Conservation (phyloP, 2,888 invertebrate species). For the Lacanobia wlatinum region DNA sequence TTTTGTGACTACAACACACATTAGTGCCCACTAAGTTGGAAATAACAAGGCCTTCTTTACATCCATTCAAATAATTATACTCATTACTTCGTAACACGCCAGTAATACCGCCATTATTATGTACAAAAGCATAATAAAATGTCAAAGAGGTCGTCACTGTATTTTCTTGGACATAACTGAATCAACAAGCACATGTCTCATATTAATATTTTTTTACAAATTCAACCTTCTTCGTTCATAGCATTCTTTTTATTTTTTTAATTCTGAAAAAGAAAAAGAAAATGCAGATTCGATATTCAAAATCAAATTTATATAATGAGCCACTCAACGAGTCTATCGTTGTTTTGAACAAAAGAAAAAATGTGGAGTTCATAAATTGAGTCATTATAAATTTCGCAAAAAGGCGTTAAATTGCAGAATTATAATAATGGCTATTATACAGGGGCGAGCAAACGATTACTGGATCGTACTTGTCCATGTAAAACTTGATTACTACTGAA, state of each 20-base stretch:
- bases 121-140: constrained; percentile 53
- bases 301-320: constrained; percentile 78
- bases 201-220: constrained; percentile 41
- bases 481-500: constrained; percentile 67
- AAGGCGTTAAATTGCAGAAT: constrained; percentile 85
- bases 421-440: constrained; percentile 83
- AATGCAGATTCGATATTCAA: constrained; percentile 67
- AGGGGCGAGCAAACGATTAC: constrained; percentile 73
- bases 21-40: constrained; percentile 35
- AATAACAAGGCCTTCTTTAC: constrained; percentile 56
- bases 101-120: constrained; percentile 37
- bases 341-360: constrained; percentile 73
- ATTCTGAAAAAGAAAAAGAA: constrained; percentile 46
- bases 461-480: constrained; percentile 61
- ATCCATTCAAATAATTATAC: constrained; percentile 52
- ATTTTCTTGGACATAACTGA: constrained; percentile 41
- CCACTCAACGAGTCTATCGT: constrained; percentile 73
- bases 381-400: constrained; percentile 85
- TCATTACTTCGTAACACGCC: constrained; percentile 44
- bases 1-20: constrained; percentile 30
- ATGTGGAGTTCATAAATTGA: constrained; percentile 79
- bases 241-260: constrained; percentile 32
- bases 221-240: constrained; percentile 36
- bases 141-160: constrained; percentile 51
- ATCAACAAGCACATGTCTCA: constrained; percentile 42